Base-by-base conservation (phyloP, 2,888 invertebrate genomes). In the Lasioglossum figueresi region DNA sequence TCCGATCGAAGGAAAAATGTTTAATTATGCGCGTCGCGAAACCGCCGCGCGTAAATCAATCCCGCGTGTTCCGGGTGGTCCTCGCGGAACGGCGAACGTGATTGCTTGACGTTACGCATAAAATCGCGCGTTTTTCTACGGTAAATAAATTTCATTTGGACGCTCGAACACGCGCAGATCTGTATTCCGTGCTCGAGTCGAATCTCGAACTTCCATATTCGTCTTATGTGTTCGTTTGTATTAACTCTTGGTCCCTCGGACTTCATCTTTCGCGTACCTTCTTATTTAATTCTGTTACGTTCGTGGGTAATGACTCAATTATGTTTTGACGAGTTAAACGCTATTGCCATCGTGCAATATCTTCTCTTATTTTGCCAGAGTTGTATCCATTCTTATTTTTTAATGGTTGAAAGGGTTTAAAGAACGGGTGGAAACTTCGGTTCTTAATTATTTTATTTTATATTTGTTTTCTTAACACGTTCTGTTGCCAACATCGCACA, bases 11-110 rank as follows among this genome's bases (percentile, higher is more conserved):
- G 59, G 72, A 81, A 81, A 78, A 84, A 81, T 84, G 68, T 74
- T 81, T 77, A 74, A 81, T 84, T 81, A 81, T 76, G 83, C 80
- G 66, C 43, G 76, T 31, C 31, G 63, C 63, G 31, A 16, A 45
- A 68, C 68, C 66, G 23, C 27, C 23, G 8, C 40, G 63, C 59
- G 81, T 77, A 77, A 77, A 77, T 81, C 72, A 63, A 76, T 63
- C 52, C 71, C n/a, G 23, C 40, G 76, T 19, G 68, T 63, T 16
- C 56, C 56, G 72, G 72, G 27, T 40, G 72, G 73, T 27, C 71
- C 59, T 34, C 19, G 43, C 45, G 34, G 72, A 3, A 31, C 31
- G 31, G 16, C 27, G 27, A 63, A 12, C 19, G 31, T 16, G 75
- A 71, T 27, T 40, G 31, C 63, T 56, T 31, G 31, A 27, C 31